Evolutionary conservation across 1,140 invertebrate genomes (phyloP).

Genomic region (Panagrolaimus sp.): DNA sequence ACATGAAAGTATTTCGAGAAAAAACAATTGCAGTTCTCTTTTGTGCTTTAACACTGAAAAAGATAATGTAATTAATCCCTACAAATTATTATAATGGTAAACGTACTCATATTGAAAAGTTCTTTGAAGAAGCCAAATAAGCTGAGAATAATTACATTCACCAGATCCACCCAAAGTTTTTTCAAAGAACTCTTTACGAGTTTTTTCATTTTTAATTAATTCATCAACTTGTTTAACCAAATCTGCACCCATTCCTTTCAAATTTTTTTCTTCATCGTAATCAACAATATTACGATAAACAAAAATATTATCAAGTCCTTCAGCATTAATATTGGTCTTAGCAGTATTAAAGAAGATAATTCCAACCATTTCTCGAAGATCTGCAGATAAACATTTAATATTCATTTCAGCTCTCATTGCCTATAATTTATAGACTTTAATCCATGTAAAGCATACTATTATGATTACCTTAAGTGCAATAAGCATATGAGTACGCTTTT

Average conservation of each 20-base stretch:
- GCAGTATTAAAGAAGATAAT: not conserved
- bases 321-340: not conserved
- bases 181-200: not conserved
- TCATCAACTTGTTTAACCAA: not conserved
- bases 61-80: not conserved
- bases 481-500: not conserved
- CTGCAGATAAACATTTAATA: not conserved
- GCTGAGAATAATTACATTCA: not conserved
- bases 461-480: conserved; percentile 3
- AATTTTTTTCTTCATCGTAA: not conserved
- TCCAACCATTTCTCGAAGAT: not conserved
- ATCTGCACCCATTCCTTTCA: not conserved
- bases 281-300: not conserved
- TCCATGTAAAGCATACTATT: not conserved
- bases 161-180: not conserved
- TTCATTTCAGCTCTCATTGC: conserved; percentile 1
- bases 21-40: not conserved
- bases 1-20: not conserved
- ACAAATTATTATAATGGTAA: not conserved
- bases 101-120: not conserved
- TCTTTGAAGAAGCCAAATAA: conserved; percentile 7
- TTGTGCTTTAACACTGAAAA: not conserved
- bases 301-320: not conserved
- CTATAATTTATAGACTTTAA: not conserved
- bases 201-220: not conserved